Evolutionary conservation across 1,140 invertebrate species (phyloP).

Genomic region (Drosophila seguyi): DNA sequence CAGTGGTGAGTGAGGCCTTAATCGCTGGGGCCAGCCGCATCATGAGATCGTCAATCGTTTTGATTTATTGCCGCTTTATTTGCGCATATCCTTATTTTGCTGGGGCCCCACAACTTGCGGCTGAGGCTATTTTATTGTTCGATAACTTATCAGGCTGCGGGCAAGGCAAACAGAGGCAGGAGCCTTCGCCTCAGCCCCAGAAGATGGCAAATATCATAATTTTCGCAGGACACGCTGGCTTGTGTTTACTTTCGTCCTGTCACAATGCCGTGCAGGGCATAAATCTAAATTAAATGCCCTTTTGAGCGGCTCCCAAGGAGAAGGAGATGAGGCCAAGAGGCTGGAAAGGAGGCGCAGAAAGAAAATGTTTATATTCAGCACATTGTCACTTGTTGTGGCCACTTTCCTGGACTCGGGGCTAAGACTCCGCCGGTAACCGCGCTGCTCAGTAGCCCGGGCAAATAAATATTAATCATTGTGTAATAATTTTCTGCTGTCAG

Average conservation of each 20-base stretch:
- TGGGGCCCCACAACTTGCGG: conserved; percentile 28
- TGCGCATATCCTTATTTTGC: conserved; percentile 80
- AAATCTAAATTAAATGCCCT: conserved; percentile 83
- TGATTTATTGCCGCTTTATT: conserved; percentile 83
- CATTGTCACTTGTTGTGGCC: conserved; percentile 72
- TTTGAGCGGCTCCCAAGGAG: conserved; percentile 52
- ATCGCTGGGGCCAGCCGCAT: conserved; percentile 73
- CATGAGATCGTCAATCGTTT: conserved; percentile 80
- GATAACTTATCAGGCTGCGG: conserved; percentile 70
- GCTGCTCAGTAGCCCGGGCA: conserved; percentile 62
- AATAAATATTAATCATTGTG: conserved; percentile 85
- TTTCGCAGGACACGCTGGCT: conserved; percentile 62
- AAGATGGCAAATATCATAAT: conserved; percentile 71
- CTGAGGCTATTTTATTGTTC: conserved; percentile 77
- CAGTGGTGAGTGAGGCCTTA: conserved; percentile 56
- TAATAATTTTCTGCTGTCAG: conserved; percentile 85
- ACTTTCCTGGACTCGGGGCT: conserved; percentile 12
- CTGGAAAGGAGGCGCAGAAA: conserved; percentile 7
- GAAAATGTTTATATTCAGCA: conserved; percentile 68
- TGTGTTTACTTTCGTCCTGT: conserved; percentile 67
- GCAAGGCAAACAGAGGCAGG: conserved; percentile 7
- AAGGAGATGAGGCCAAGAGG: neutral
- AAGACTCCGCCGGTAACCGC: conserved; percentile 23
- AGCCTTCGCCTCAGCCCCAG: conserved; percentile 3
- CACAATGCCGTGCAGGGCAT: conserved; percentile 72